Evolutionary conservation across 2,797 vertebrate genomes (phyloP).

Genomic region (Rhabdomys pumilio): DNA sequence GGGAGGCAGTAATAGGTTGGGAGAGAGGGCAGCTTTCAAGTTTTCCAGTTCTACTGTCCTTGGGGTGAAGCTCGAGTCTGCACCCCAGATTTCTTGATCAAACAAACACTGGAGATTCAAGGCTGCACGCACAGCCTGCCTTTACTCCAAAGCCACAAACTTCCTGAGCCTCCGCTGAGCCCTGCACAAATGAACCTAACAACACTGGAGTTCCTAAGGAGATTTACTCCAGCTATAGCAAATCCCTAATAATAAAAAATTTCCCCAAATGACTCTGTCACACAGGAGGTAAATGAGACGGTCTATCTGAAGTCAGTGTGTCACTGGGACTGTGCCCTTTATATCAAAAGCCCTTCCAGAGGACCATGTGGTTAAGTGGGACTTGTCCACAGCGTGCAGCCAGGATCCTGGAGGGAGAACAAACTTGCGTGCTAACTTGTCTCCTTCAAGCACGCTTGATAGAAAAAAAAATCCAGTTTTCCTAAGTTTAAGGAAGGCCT

Average conservation of each 20-base stretch:
- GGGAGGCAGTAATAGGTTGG: slow-evolving; percentile 28
- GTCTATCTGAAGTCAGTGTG: slow-evolving; percentile 69
- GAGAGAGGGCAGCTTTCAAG: slow-evolving; percentile 14
- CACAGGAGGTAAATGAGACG: slow-evolving; percentile 78
- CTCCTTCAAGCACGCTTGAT: not conserved
- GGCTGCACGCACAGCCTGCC: not conserved
- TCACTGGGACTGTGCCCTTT: slow-evolving; percentile 68
- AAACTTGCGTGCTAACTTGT: not conserved
- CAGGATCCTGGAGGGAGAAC: not conserved
- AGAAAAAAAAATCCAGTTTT: slow-evolving; percentile 34
- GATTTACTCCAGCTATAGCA: slow-evolving; percentile 78
- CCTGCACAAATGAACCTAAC: slow-evolving; percentile 73
- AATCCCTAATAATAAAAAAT: slow-evolving; percentile 83
- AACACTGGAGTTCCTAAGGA: slow-evolving; percentile 74
- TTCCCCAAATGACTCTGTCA: slow-evolving; percentile 78
- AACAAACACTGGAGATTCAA: slow-evolving; percentile 17
- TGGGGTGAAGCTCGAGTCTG: slow-evolving; percentile 19
- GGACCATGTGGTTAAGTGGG: not conserved
- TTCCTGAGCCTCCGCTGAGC: slow-evolving; percentile 31
- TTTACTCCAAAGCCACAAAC: slow-evolving; percentile 66
- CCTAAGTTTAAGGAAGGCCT: slow-evolving; percentile 42
- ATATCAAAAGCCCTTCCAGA: slow-evolving; percentile 43
- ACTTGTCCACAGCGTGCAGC: not conserved
- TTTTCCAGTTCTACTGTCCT: not conserved
- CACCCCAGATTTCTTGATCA: slow-evolving; percentile 53